phyloP scores from a whole-genome alignment of 2,113 vertebrate species.

The Nestor notabilis region DNA sequence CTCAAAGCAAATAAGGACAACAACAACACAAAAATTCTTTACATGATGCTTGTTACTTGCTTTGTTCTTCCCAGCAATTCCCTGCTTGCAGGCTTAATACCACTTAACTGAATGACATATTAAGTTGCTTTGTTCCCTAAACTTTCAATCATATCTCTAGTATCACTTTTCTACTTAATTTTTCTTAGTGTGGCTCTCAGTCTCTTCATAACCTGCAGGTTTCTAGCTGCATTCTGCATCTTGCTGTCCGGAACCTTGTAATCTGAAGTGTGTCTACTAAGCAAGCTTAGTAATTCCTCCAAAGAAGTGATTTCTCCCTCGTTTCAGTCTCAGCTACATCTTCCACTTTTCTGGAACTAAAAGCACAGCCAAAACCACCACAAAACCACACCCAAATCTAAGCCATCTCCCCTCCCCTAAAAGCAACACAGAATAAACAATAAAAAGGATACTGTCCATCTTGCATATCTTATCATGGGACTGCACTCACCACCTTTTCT shows the following conservation, averaged over 20 bases:
- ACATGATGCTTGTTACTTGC: not conserved
- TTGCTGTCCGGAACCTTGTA: not conserved
- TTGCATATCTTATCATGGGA: not conserved
- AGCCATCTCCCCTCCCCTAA: accelerated
- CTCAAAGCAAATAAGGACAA: not conserved
- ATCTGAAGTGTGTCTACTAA: not conserved
- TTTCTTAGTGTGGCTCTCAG: not conserved
- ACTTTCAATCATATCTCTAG: not conserved
- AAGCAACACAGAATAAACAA: not conserved
- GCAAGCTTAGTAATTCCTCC: not conserved
- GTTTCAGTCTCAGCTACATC: not conserved
- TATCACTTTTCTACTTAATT: not conserved
- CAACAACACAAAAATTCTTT: not conserved
- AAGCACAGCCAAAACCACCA: not conserved
- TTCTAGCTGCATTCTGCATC: not conserved
- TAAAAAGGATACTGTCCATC: not conserved
- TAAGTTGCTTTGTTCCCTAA: not conserved
- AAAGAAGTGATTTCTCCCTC: not conserved
- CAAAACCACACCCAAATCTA: not conserved
- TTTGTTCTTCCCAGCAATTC: not conserved
- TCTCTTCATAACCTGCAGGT: not conserved
- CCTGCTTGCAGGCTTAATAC: not conserved
- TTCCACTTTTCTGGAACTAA: not conserved
- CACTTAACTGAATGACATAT: not conserved
- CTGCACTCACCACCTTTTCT: not conserved